These are phyloP conservation scores for Scaeva pyrastri DNA, from an alignment of 2,888 invertebrate species.

Conservation along the genomic window DNA sequence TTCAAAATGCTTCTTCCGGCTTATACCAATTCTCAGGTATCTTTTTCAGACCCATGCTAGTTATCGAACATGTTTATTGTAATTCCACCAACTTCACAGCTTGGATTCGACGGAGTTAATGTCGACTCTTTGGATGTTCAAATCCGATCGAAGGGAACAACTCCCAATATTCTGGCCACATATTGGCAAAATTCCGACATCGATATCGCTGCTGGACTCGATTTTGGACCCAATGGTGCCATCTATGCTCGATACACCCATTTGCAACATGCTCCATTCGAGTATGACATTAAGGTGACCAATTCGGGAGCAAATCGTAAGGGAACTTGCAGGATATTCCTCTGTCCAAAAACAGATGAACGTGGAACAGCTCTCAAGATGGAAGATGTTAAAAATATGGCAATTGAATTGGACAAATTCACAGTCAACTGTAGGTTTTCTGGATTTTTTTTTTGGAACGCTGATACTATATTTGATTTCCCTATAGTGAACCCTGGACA, in stretches of 20 bases:
- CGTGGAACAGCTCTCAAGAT: conserved; percentile 86
- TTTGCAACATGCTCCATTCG: conserved; percentile 90
- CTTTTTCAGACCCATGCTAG: fast-evolving
- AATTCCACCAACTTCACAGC: conserved; percentile 20
- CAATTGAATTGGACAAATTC: conserved; percentile 89
- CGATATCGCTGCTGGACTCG: conserved; percentile 91
- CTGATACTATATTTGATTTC: background rate
- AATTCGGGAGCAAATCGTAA: conserved; percentile 84
- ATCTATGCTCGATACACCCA: conserved; percentile 90
- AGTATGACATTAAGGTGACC: conserved; percentile 87
- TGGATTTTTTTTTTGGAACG: background rate
- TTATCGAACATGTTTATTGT: background rate
- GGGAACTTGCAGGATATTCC: conserved; percentile 89
- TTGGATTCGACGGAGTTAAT: conserved; percentile 52
- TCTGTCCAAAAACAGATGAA: conserved; percentile 88
- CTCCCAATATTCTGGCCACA: conserved; percentile 87
- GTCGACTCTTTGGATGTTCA: conserved; percentile 78
- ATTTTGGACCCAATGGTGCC: conserved; percentile 90
- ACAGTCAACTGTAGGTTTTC: conserved; percentile 85
- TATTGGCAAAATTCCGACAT: conserved; percentile 93
- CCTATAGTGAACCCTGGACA: conserved; percentile 88
- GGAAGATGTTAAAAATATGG: conserved; percentile 86
- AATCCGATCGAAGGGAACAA: conserved; percentile 77
- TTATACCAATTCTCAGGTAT: conserved; percentile 85
- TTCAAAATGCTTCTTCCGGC: conserved; percentile 87